phyloP scores from a whole-genome alignment of 2,888 invertebrate genomes.

The Congeria kusceri region DNA sequence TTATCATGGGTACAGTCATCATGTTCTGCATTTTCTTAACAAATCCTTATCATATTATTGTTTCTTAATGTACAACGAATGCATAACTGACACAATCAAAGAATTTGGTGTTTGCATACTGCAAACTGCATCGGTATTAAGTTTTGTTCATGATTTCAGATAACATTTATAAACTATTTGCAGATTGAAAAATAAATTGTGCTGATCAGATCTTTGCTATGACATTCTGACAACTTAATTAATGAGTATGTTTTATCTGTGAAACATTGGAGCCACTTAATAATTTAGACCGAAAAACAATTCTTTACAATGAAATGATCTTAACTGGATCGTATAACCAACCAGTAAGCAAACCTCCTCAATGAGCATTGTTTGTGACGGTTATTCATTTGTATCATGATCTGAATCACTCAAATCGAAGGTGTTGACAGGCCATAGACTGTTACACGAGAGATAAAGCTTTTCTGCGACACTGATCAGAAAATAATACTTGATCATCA shows the following conservation, averaged over 20 bases:
- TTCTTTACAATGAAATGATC: neutral
- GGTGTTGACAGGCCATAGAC: conserved; percentile 32
- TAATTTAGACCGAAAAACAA: neutral
- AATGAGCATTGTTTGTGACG: neutral
- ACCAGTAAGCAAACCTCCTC: neutral
- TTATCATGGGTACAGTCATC: too few relatives aligned
- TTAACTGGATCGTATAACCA: neutral
- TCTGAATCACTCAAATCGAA: conserved; percentile 31
- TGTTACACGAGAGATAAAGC: conserved; percentile 31
- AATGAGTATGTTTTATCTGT: neutral
- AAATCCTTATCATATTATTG: too few relatives aligned
- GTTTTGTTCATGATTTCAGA: too few relatives aligned
- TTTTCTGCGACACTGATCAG: conserved; percentile 30
- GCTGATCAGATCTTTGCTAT: too few relatives aligned
- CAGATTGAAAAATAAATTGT: too few relatives aligned
- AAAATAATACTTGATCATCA: conserved; percentile 8
- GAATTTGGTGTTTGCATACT: too few relatives aligned
- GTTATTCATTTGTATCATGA: neutral
- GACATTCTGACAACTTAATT: too few relatives aligned
- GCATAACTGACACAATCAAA: too few relatives aligned
- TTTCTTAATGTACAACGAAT: too few relatives aligned
- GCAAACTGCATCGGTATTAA: too few relatives aligned
- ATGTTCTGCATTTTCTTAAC: too few relatives aligned
- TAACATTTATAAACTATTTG: too few relatives aligned
- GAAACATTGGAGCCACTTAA: neutral